Evolutionary conservation across 2,113 vertebrate species (phyloP).

Genomic region (Ranitomeya variabilis): DNA sequence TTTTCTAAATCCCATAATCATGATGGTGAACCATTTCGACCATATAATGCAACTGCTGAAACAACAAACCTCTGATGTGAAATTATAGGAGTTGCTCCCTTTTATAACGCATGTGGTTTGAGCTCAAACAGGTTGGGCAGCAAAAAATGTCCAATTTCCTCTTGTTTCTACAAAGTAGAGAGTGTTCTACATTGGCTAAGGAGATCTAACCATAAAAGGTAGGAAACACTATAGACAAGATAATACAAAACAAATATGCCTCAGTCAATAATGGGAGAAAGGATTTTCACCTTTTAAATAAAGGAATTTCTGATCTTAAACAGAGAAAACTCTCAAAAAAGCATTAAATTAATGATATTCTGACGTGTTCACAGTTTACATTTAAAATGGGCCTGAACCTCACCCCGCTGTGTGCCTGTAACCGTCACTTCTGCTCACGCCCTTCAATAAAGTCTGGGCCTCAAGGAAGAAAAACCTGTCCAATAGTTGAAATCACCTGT

Average conservation of each 20-base stretch:
- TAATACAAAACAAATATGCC: not conserved
- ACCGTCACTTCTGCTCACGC: slow-evolving; percentile 23
- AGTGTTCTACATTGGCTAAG: not conserved
- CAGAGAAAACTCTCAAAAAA: not conserved
- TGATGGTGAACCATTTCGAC: not conserved
- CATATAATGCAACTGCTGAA: not conserved
- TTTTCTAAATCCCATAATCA: too few relatives aligned
- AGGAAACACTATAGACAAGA: not conserved
- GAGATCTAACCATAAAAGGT: not conserved
- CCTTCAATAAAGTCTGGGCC: slow-evolving; percentile 12
- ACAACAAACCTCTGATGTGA: not conserved
- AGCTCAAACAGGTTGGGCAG: not conserved
- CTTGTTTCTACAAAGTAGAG: not conserved
- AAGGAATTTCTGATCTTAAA: not conserved
- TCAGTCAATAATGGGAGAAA: slow-evolving; percentile 3
- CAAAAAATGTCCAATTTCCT: not conserved
- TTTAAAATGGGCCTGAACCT: slow-evolving; percentile 31
- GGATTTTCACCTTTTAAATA: not conserved
- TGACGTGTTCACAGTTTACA: slow-evolving; percentile 31
- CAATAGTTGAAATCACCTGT: not conserved
- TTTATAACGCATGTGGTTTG: not conserved
- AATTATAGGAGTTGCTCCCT: not conserved
- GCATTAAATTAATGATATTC: slow-evolving; percentile 12
- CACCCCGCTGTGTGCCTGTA: slow-evolving; percentile 16
- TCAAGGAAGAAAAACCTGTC: slow-evolving; percentile 40